These are phyloP conservation scores for Dissostichus mawsoni DNA, from an alignment of 2,113 vertebrate genomes.

Conservation along the genomic window DNA sequence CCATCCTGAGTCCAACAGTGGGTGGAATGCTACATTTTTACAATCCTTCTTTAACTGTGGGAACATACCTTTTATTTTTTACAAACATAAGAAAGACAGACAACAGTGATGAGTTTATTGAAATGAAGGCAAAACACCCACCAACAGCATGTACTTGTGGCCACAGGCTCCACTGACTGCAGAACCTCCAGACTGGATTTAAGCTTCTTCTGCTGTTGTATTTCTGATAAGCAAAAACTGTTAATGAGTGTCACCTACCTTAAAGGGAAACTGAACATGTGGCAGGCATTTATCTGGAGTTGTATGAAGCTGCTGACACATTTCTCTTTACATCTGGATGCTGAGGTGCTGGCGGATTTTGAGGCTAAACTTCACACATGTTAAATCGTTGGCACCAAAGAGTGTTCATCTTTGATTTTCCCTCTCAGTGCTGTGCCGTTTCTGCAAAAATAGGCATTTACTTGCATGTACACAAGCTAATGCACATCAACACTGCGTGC, in stretches of 20 bases:
- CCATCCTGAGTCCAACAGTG: not conserved
- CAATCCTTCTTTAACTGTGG: too few relatives aligned
- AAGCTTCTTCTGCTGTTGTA: conserved; percentile 2
- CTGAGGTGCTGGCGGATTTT: conserved; percentile 1
- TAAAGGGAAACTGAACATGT: conserved; percentile 3
- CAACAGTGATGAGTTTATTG: not conserved
- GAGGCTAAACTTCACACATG: not conserved
- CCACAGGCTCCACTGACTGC: not conserved
- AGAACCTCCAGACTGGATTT: too few relatives aligned
- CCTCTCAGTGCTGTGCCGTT: not conserved
- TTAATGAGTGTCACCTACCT: conserved; percentile 17
- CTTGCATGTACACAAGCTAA: not conserved
- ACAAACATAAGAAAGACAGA: too few relatives aligned
- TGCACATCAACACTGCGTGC: not conserved
- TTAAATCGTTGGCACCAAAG: not conserved
- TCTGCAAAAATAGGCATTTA: not conserved
- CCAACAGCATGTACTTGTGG: not conserved
- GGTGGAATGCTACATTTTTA: too few relatives aligned
- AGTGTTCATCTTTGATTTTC: not conserved
- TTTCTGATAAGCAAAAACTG: conserved; percentile 3
- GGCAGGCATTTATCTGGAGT: conserved; percentile 28
- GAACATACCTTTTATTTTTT: too few relatives aligned
- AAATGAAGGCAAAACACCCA: not conserved
- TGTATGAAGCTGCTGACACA: conserved; percentile 36
- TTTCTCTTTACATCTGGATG: conserved; percentile 8